phyloP scores from a whole-genome alignment of 2,888 invertebrate species.

The Cataglyphis rosenhaueri region DNA sequence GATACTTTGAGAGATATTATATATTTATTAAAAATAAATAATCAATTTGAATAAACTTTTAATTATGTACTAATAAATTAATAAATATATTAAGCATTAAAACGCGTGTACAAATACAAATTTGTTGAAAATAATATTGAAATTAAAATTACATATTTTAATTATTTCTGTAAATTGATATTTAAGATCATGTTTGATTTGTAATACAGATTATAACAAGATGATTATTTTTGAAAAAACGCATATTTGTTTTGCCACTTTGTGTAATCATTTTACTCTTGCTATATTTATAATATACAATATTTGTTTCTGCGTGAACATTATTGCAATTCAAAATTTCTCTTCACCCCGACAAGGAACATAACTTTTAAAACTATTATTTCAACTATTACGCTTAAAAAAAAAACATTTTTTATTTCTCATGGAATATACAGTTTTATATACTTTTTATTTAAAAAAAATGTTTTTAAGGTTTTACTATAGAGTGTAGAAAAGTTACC shows the following conservation, averaged over 20 bases:
- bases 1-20: neutral
- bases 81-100: neutral
- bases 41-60: neutral
- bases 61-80: neutral
- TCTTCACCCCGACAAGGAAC: neutral
- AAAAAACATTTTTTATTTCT: neutral
- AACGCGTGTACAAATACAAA: neutral
- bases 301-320: neutral
- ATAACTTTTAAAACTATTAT: neutral
- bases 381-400: neutral
- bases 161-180: neutral
- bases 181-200: neutral
- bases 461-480: neutral
- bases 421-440: neutral
- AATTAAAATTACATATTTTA: neutral
- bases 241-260: neutral
- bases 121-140: neutral
- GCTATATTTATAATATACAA: neutral
- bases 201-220: neutral
- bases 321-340: neutral
- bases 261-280: neutral
- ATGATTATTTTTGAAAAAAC: neutral
- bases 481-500: too few relatives aligned
- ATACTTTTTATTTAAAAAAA: neutral
- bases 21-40: slow-evolving; percentile 2